Base-by-base conservation (phyloP, 1,140 invertebrate genomes). In the Aphelenchoides besseyi region DNA sequence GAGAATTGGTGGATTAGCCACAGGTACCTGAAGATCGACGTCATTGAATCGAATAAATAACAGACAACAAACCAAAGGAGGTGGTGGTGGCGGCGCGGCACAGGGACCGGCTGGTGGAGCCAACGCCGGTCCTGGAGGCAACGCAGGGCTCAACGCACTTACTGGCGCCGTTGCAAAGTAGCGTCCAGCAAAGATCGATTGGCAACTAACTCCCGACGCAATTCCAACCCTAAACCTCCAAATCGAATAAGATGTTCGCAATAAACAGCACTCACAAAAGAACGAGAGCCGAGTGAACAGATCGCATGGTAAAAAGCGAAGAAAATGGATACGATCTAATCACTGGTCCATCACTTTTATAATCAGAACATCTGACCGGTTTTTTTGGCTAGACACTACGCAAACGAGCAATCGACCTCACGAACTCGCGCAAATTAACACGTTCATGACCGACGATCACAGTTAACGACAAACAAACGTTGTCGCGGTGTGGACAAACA, bases 81-180 rank as follows among this genome's bases (percentile, higher is more conserved):
- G n/a, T n/a, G 41, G 41, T 23, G 41, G 41, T 16, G 41, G 41
- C 41, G 41, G 41, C 41, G 41, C 41, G 41, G 12, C 12, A 23
- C 41, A 12, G 12, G 12, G 12, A 48, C 41, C 41, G 41, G 12
- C 16, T 16, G 63, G 29, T 28, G 18, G 23, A n/a, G 16, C 2
- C 52, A 37, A 55, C 37, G 16, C 68, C 35, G n/a, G 69, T 12
- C 33, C 69, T 32, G 72, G 55, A 5, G 41, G 26, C 36, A 72
- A 52, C 29, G 37, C 36, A 52, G 73, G 66, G 55, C 52, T 41
- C 53, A 57, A 54, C 23, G 73, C 30, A 66, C 64, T 41, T 0
- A 73, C 62, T 61, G 73, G 73, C 32, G 52, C 62, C 23, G 73
- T 53, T 32, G 64, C 54, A 23, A 35, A 63, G 36, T 62, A 63